These are phyloP conservation scores for Sebastes trivittatus DNA, from an alignment of 2,797 vertebrate genomes.

Conservation along the genomic window DNA sequence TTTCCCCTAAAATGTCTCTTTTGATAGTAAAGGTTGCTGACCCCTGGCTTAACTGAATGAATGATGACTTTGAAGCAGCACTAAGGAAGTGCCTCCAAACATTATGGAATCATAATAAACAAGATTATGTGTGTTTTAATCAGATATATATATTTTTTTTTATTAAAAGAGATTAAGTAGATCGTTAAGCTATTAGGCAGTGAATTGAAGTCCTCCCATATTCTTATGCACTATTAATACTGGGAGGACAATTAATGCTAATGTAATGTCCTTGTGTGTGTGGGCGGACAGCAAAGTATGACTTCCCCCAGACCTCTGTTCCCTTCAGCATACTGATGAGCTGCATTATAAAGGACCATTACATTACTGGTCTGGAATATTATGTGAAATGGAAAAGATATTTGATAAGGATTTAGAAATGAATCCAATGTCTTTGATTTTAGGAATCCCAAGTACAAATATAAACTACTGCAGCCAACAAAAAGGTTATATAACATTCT, in stretches of 20 bases:
- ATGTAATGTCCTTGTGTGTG: constrained; percentile 60
- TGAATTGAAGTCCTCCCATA: not conserved
- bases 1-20: accelerated
- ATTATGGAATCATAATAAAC: not conserved
- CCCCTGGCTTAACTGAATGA: not conserved
- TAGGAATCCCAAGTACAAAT: no score
- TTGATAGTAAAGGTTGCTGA: no score
- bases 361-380: constrained; percentile 15
- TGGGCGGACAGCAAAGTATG: constrained; percentile 9
- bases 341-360: constrained; percentile 50
- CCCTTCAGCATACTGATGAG: constrained; percentile 61
- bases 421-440: no score
- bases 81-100: not conserved
- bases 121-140: not conserved
- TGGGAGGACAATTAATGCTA: constrained; percentile 62
- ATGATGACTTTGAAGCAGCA: not conserved
- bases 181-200: not conserved
- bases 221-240: constrained; percentile 1
- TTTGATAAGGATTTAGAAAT: no score
- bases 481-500: no score
- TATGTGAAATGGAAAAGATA: no score
- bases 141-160: not conserved
- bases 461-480: no score
- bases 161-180: not conserved
- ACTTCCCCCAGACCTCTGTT: constrained; percentile 23